Evolutionary conservation across 1,140 invertebrate species (phyloP).

Genomic region (Prorops nasuta): DNA sequence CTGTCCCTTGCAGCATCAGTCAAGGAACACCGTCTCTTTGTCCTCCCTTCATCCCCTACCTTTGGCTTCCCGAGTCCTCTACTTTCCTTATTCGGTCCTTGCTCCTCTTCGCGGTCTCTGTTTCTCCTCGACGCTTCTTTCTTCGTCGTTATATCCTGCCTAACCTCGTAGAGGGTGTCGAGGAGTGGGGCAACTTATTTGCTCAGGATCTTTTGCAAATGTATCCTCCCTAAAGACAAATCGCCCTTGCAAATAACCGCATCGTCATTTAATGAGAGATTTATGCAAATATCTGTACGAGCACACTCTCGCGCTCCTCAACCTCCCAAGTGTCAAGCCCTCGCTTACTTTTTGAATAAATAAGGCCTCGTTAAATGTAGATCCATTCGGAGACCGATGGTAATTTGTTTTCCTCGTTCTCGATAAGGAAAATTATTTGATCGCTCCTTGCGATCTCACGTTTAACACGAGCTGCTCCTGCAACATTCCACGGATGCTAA

Average conservation of each 20-base stretch:
- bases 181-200: not conserved
- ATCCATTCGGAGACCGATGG: too few relatives aligned
- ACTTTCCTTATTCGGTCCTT: not conserved
- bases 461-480: too few relatives aligned
- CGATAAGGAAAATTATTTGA: too few relatives aligned
- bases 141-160: not conserved
- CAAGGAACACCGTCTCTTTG: too few relatives aligned
- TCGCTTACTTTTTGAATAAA: too few relatives aligned
- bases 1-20: too few relatives aligned
- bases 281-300: constrained; percentile 28
- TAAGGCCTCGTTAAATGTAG: too few relatives aligned
- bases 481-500: too few relatives aligned
- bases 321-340: too few relatives aligned
- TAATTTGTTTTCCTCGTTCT: too few relatives aligned
- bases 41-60: too few relatives aligned
- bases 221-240: constrained; percentile 3
- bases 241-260: constrained; percentile 33
- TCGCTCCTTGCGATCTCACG: too few relatives aligned
- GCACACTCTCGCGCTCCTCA: constrained; percentile 8
- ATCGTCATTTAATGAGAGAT: constrained; percentile 32
- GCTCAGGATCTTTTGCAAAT: not conserved
- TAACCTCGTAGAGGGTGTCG: not conserved
- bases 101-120: not conserved
- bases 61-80: not conserved
- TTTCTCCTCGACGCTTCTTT: not conserved